Percentiles rank a stretch among this genome's conserved stretches.
Evolutionary conservation across 2,113 vertebrate species (phyloP).

Genomic region (Orientallactaga bullata): DNA sequence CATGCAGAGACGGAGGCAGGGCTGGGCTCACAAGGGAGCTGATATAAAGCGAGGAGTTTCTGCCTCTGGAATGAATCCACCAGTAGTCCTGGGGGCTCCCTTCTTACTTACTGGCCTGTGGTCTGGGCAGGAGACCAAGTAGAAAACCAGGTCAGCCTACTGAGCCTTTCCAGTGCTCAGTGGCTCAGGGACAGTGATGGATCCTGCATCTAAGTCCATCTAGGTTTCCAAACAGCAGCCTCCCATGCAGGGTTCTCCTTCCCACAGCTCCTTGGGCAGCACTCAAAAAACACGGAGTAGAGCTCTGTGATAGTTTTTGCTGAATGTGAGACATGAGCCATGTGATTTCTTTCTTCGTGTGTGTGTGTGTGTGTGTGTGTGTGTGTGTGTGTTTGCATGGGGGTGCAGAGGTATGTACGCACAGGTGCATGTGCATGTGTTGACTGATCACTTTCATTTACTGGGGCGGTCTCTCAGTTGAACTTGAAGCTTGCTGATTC

Average conservation of each 20-base stretch:
- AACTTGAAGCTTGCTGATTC: too few species aligned
- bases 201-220: not conserved
- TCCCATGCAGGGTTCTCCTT: fast-evolving
- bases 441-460: too few species aligned
- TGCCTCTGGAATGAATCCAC: not conserved
- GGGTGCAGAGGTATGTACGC: not conserved
- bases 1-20: fast-evolving
- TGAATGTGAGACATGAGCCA: not conserved
- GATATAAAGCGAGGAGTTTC: not conserved
- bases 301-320: too few species aligned
- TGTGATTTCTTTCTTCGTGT: not conserved
- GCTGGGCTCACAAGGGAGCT: not conserved
- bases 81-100: fast-evolving
- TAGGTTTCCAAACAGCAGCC: not conserved
- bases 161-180: not conserved
- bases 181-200: not conserved
- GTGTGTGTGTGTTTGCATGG: not conserved
- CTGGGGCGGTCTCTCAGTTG: too few species aligned
- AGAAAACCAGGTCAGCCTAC: not conserved
- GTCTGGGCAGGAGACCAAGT: not conserved
- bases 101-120: too few species aligned
- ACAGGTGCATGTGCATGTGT: too few species aligned
- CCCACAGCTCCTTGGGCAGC: too few species aligned
- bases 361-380: not conserved
- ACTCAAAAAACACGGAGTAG: fast-evolving